Percentiles rank a stretch among this genome's conserved stretches.
Conservation (phyloP, 1,140 invertebrate species). For the Solenopsis fugax region DNA sequence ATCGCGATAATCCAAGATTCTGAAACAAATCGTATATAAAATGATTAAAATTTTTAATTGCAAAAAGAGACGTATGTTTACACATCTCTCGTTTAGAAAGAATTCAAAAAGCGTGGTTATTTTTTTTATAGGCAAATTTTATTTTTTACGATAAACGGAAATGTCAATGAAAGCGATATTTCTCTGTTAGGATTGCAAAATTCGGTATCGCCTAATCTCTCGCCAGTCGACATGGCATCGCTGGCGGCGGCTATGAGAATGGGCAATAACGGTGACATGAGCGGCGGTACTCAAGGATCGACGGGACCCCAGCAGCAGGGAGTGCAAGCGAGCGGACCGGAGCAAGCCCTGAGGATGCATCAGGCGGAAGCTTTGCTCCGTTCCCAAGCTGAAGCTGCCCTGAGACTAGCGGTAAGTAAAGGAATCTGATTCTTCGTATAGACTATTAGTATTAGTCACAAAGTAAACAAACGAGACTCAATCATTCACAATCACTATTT, state of each 20-base stretch:
- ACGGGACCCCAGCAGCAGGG: slow-evolving; percentile 87
- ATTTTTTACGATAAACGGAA: neutral
- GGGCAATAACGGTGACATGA: slow-evolving; percentile 88
- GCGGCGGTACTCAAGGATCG: slow-evolving; percentile 85
- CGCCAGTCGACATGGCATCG: slow-evolving; percentile 91
- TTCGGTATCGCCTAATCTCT: slow-evolving; percentile 86
- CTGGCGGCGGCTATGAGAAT: slow-evolving; percentile 93
- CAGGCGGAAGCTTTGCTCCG: slow-evolving; percentile 93
- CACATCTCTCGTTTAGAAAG: neutral
- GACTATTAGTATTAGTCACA: neutral
- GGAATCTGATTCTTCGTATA: neutral
- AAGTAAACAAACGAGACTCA: neutral
- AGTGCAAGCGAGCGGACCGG: slow-evolving; percentile 87
- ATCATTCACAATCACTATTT: neutral
- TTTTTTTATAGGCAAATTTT: neutral
- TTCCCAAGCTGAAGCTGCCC: slow-evolving; percentile 93
- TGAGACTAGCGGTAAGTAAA: slow-evolving; percentile 91
- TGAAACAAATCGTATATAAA: slow-evolving; percentile 5
- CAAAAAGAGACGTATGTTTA: neutral
- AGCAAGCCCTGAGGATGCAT: slow-evolving; percentile 91
- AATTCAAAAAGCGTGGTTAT: neutral
- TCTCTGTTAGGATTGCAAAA: slow-evolving; percentile 84
- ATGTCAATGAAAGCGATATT: slow-evolving; percentile 25
- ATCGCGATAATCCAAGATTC: neutral
- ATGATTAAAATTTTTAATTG: neutral